phyloP scores from a whole-genome alignment of 2,888 invertebrate species.

The Rotaria magnacalcarata region DNA sequence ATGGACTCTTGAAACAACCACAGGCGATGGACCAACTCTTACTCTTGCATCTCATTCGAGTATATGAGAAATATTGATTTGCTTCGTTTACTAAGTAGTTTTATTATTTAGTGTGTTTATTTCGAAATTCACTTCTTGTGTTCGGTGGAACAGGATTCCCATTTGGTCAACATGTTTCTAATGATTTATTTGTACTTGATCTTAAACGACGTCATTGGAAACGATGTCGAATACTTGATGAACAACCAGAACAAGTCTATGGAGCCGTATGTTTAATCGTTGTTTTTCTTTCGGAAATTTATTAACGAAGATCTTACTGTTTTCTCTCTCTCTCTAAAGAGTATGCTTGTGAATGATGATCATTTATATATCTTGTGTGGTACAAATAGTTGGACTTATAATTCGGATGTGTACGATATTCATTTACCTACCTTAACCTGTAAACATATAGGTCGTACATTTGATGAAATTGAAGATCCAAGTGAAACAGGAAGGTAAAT shows the following conservation, averaged over 20 bases:
- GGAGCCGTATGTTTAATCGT: conserved; percentile 29
- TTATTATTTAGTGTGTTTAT: background rate
- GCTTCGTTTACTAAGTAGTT: background rate
- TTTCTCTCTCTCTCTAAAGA: background rate
- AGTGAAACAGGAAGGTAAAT: conserved; percentile 1
- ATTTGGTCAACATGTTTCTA: conserved; percentile 43
- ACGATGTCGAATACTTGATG: conserved; percentile 25
- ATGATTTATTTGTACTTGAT: conserved; percentile 43
- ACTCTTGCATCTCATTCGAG: conserved; percentile 45
- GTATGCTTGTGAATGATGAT: conserved; percentile 40
- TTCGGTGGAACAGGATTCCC: conserved; percentile 46
- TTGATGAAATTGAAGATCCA: conserved; percentile 40
- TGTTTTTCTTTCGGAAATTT: background rate
- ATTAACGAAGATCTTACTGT: no score
- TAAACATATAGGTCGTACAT: conserved; percentile 38
- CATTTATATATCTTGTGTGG: conserved; percentile 45
- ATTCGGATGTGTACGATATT: conserved; percentile 43
- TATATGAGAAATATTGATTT: background rate
- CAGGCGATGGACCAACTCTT: conserved; percentile 42
- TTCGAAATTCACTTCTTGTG: conserved; percentile 36
- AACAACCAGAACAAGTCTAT: conserved; percentile 36
- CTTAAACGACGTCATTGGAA: conserved; percentile 43
- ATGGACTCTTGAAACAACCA: conserved; percentile 37
- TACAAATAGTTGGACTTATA: conserved; percentile 42
- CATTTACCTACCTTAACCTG: conserved; percentile 37